Evolutionary conservation across 2,888 invertebrate species (phyloP), one percentile per base, ranked within the genome.

Genomic region (Thera obeliscata): DNA sequence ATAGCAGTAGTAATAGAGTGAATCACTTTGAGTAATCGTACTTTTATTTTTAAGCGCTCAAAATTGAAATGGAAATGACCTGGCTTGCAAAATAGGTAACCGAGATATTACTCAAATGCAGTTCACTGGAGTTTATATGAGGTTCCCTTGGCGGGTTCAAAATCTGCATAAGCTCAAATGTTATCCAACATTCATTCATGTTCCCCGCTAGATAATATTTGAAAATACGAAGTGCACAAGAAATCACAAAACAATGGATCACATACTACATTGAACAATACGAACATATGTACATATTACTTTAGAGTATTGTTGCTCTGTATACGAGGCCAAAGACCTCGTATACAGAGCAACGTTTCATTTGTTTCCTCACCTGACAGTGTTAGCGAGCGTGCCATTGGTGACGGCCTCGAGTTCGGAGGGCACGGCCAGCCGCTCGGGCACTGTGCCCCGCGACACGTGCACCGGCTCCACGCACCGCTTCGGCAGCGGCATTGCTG

Each of bases 341-440:
- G 81, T 79, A 74, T 72, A 82, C 92, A 92, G n/a, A n/a, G n/a
- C n/a, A n/a, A n/a, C n/a, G n/a, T n/a, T n/a, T 22, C 22, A 22
- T 22, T 22, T 22, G 22, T 50, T 12, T 33, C 1, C 61, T 70
- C 50, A 90, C 94, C 94, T 95, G 81, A 99, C 98, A 68, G 99
- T 97, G 89, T 99, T 99, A 66, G 99, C 98, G 76, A 99, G 95
- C 0, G 99, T 98, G 78, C 98, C 98, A 90, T 99, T 99, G 61
- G 99, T 98, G 75, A 98, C 98, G 70, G 98, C 99, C 93, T 99
- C 99, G 71, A 99, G 94, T 91, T 99, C 99, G 78, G 98, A 98
- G 60, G 97, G 97, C 83, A 98, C 94, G 48, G 96, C 96, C 83
- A 97, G 96, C 83, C 97, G 96, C 85, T 97, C 97, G 75, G 98